Percentiles rank a stretch among this genome's conserved stretches.
phyloP scores from a whole-genome alignment of 2,888 invertebrate genomes.

The Orchesella flavescens region DNA sequence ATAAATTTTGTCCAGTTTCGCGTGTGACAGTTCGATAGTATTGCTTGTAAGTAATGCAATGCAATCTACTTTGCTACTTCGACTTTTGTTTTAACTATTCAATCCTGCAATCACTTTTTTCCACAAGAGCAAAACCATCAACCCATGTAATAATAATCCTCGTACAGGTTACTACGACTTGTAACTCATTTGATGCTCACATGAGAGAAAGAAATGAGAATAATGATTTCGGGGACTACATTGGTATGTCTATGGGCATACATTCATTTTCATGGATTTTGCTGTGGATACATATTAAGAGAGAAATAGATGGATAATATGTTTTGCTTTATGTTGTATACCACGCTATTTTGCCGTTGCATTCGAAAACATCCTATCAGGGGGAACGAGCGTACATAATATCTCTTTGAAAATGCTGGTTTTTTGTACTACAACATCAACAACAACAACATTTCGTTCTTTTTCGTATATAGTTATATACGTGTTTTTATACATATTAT shows the following conservation, averaged over 20 bases:
- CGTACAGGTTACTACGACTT: conserved; percentile 20
- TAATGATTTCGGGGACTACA: conserved; percentile 28
- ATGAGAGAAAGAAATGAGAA: conserved; percentile 22
- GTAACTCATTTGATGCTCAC: conserved; percentile 23
- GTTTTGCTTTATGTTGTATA: conserved; percentile 10
- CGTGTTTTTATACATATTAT: not conserved
- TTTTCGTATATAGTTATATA: too few relatives aligned
- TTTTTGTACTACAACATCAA: not conserved
- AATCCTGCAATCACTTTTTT: conserved; percentile 20
- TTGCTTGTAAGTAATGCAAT: conserved; percentile 6
- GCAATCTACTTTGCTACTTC: not conserved
- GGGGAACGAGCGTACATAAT: too few relatives aligned
- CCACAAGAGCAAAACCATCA: not conserved
- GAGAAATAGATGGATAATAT: too few relatives aligned
- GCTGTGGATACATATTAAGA: not conserved
- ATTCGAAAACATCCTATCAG: conserved; percentile 15
- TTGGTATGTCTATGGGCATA: conserved; percentile 22
- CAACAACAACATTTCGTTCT: too few relatives aligned
- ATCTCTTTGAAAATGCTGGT: not conserved
- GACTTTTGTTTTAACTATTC: conserved; percentile 17
- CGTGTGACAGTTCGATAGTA: too few relatives aligned
- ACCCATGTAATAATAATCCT: conserved; percentile 8
- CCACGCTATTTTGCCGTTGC: not conserved
- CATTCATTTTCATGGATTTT: conserved; percentile 3
- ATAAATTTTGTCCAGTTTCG: too few relatives aligned